These are phyloP conservation scores for Lasioglossum oenotherae DNA, from an alignment of 2,888 invertebrate genomes.

Conservation along the genomic window DNA sequence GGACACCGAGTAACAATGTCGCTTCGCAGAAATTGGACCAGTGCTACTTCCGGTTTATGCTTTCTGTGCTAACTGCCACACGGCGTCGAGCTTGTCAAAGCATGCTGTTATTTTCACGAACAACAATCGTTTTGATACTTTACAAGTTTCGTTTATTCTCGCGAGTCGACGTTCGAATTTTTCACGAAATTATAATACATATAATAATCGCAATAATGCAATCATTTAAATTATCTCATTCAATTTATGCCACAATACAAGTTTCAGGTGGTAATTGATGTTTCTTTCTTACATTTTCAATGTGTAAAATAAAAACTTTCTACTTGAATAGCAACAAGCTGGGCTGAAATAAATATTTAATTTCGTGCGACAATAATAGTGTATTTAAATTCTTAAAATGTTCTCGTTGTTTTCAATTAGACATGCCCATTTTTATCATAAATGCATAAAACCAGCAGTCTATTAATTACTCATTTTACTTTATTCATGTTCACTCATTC, in stretches of 20 bases:
- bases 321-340: no score
- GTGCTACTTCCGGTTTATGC: not conserved
- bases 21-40: not conserved
- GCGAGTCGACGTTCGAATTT: not conserved
- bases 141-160: not conserved
- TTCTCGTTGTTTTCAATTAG: no score
- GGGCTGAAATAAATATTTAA: no score
- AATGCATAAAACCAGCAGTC: no score
- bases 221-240: not conserved
- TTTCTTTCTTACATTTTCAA: not conserved
- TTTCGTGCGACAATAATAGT: no score
- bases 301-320: not conserved
- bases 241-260: not conserved
- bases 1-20: slow-evolving; percentile 12
- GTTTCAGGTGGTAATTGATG: not conserved
- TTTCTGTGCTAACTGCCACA: not conserved
- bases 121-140: not conserved
- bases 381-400: no score
- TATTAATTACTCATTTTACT: no score
- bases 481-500: not conserved
- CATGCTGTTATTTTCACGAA: not conserved
- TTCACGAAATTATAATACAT: not conserved
- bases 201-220: no score
- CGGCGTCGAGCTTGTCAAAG: not conserved
- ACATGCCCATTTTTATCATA: no score